Conservation (phyloP, 1,140 invertebrate species). For the Ceratitis capitata region DNA sequence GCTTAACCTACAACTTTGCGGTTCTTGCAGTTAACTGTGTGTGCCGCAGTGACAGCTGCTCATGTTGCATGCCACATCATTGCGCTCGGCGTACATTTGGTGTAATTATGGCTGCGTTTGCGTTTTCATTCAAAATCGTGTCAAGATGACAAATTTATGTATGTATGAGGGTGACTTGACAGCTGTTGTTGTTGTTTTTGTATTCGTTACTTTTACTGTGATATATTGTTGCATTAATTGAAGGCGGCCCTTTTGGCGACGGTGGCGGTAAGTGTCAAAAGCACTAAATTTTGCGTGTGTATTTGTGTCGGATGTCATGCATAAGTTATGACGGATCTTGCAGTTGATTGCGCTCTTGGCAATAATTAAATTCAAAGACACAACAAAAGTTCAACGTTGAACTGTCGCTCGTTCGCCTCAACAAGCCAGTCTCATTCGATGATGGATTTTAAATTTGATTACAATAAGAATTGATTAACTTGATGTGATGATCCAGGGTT, state of each 20-base stretch:
- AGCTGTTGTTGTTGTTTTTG: background rate
- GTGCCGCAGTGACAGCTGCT: background rate
- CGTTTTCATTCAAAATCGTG: conserved; percentile 36
- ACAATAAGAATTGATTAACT: no score
- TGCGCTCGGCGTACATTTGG: no score
- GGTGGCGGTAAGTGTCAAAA: background rate
- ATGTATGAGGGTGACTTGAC: background rate
- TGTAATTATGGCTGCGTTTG: background rate
- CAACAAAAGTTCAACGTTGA: no score
- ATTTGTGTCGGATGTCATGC: no score
- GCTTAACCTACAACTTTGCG: background rate
- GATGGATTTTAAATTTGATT: no score
- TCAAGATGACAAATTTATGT: conserved; percentile 37
- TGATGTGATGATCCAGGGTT: no score
- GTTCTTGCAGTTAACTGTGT: background rate
- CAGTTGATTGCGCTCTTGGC: background rate
- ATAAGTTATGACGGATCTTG: no score
- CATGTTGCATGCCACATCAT: background rate
- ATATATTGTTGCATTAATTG: conserved; percentile 36
- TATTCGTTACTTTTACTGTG: no score
- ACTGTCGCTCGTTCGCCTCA: background rate
- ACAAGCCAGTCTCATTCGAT: no score
- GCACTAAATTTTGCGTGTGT: conserved; percentile 20
- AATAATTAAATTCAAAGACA: background rate
- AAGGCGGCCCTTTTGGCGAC: background rate